phyloP scores from a whole-genome alignment of 2,797 vertebrate genomes.

The Alectoris magna region DNA sequence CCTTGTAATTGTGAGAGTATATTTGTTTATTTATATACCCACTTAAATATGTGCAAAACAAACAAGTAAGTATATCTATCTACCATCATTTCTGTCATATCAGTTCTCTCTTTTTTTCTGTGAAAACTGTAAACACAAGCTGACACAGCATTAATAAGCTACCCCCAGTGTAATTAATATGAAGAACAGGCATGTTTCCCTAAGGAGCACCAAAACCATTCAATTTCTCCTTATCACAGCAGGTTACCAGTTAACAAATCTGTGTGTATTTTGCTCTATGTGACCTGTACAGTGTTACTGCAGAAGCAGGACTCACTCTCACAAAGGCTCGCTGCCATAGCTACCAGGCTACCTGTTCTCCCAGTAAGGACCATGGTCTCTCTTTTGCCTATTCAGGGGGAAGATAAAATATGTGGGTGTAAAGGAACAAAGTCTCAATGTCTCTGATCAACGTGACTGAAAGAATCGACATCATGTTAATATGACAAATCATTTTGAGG shows the following conservation, averaged over 20 bases:
- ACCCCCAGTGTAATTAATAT: conserved; percentile 4
- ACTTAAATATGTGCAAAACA: neutral
- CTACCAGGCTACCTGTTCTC: neutral
- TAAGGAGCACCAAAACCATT: conserved; percentile 18
- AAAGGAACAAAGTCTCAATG: neutral
- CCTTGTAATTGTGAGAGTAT: neutral
- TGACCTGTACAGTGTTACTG: conserved; percentile 4
- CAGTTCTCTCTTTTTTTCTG: neutral
- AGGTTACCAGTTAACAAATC: conserved; percentile 36
- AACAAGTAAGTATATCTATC: neutral
- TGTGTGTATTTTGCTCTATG: conserved; percentile 1
- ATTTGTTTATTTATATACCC: conserved; percentile 1
- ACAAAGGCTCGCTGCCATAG: conserved; percentile 35
- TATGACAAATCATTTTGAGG: neutral
- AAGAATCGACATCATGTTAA: neutral
- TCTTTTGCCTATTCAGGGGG: neutral
- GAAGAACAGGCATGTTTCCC: neutral
- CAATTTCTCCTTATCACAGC: neutral
- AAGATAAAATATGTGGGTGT: neutral
- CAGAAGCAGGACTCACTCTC: neutral
- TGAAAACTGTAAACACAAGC: conserved; percentile 12
- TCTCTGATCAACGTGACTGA: neutral
- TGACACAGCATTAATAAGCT: conserved; percentile 45
- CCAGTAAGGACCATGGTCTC: neutral
- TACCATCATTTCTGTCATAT: neutral